Base-by-base conservation (phyloP, 2,113 vertebrate species). In the Excalfactoria chinensis region DNA sequence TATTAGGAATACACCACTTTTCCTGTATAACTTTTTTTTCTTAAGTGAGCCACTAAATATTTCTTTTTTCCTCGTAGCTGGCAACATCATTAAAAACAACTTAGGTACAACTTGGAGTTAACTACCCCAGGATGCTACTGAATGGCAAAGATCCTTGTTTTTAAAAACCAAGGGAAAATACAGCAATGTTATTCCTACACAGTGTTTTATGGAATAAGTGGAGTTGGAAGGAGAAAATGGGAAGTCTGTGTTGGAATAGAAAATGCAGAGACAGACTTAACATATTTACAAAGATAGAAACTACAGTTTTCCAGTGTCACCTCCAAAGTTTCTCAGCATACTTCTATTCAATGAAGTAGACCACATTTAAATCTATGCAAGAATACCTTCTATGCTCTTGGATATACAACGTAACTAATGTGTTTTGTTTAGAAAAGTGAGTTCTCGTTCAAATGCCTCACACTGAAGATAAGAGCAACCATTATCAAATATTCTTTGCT, bases 391-490 rank as follows among this genome's bases (percentile, higher is more conserved):
- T 86, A 91, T 92, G 95, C 80, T 92, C 74, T 94, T 86, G 87
- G 35, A 83, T 58, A 92, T 14, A 88, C 79, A 80, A 59, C 13
- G 2, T 35, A 89, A 66, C 76, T 95, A 72, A 76, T 10, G 73
- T 37, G 80, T 74, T 68, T 89, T 78, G 95, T 37, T 93, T 75
- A 93, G 86, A 88, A 95, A 77, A 91, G 83, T 56, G 78, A 83
- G 82, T 88, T 93, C 68, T 93, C 95, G 56, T 91, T 88, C 92
- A 60, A 94, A 95, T 78, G 95, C 96, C 96, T 95, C 56, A 68
- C 88, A 91, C 80, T 95, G 97, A 98, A 98, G 98, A 98, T 97
- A 97, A 98, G 98, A 98, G 98, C 98, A 99, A 99, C 99, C 99
- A 99, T 99, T 99, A 99, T 98, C 98, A 96, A 97, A 95, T 96